These are phyloP conservation scores for Idaea dimidiata DNA, from an alignment of 2,888 invertebrate species.

Conservation along the genomic window DNA sequence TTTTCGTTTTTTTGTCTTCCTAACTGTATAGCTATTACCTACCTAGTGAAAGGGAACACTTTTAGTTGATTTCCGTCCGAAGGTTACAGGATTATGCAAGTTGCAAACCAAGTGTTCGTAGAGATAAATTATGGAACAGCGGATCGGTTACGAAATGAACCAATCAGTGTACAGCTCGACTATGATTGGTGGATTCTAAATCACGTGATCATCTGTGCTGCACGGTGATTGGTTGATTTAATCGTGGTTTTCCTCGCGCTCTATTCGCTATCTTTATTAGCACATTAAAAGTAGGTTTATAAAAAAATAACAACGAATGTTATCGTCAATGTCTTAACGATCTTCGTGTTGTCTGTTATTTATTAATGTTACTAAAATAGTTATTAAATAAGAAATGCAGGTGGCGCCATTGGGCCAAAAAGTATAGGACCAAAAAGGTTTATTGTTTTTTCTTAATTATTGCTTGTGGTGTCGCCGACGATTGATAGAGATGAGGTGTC, in stretches of 20 bases:
- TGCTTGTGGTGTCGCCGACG: background rate
- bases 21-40: background rate
- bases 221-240: background rate
- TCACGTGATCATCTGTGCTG: background rate
- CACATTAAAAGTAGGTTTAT: background rate
- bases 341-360: constrained; percentile 1
- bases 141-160: background rate
- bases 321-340: background rate
- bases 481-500: background rate
- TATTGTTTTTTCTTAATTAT: constrained; percentile 8
- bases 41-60: background rate
- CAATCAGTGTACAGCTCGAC: background rate
- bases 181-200: too few species aligned
- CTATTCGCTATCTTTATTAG: background rate
- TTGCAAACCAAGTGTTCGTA: background rate
- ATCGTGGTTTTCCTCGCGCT: background rate
- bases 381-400: background rate
- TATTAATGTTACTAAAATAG: constrained; percentile 1
- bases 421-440: constrained; percentile 5
- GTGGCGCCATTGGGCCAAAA: background rate
- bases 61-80: background rate
- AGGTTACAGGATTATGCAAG: background rate
- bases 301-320: constrained; percentile 1
- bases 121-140: background rate
- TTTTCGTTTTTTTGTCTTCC: background rate